Conservation (phyloP, 2,113 vertebrate genomes). For the Isichthys henryi region DNA sequence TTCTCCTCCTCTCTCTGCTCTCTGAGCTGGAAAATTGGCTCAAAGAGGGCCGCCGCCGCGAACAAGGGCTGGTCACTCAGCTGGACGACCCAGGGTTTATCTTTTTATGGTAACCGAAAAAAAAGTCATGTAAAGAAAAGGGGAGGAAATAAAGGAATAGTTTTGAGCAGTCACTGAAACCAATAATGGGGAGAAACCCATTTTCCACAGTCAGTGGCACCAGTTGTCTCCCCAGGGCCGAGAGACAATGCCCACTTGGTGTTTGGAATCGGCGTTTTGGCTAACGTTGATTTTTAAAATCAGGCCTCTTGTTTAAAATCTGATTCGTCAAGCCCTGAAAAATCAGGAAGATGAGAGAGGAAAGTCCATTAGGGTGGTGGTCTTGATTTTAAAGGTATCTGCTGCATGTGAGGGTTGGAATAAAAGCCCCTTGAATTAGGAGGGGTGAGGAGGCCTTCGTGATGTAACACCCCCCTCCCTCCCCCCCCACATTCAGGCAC, state of each 20-base stretch:
- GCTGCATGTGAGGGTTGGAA: background rate
- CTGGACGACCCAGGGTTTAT: slow-evolving; percentile 67
- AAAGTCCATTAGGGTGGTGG: background rate
- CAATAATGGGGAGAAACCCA: slow-evolving; percentile 34
- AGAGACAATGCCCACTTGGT: background rate
- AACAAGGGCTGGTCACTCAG: slow-evolving; percentile 72
- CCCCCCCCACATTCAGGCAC: too few relatives aligned
- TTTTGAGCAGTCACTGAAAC: slow-evolving; percentile 74
- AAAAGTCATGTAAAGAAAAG: slow-evolving; percentile 41
- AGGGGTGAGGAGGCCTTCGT: background rate
- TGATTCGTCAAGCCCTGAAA: background rate
- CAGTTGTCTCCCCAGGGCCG: background rate
- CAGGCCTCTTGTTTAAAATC: background rate
- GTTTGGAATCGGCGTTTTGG: background rate
- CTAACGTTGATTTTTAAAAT: background rate
- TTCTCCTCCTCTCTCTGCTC: slow-evolving; percentile 62
- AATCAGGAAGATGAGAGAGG: background rate
- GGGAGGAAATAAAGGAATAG: slow-evolving; percentile 59
- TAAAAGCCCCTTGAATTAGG: background rate
- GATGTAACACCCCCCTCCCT: background rate
- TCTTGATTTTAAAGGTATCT: background rate
- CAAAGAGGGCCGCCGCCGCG: slow-evolving; percentile 69
- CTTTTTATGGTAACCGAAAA: slow-evolving; percentile 55
- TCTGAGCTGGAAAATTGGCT: slow-evolving; percentile 74
- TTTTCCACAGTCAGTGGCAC: slow-evolving; percentile 12